A percentile compares a stretch with the other conserved stretches of the same genome.
Evolutionary conservation across 1,140 invertebrate species (phyloP).

Genomic region (Hyphantria cunea): DNA sequence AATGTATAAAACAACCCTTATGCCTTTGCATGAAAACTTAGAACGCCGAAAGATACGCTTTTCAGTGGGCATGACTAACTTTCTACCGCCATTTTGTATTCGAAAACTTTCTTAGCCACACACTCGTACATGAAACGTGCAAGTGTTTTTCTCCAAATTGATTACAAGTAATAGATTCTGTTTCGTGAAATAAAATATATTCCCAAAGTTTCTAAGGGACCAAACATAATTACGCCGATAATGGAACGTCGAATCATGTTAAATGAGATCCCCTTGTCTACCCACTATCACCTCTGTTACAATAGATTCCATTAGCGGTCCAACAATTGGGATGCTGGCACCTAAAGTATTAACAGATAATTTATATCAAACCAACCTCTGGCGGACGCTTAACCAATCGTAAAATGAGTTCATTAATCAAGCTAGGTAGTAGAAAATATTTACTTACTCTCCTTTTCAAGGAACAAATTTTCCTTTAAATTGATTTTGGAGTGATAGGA

Average conservation of each 20-base stretch:
- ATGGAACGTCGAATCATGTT: constrained; percentile 33
- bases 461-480: neutral
- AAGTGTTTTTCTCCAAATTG: neutral
- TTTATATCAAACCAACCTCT: constrained; percentile 20
- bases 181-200: constrained; percentile 22
- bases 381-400: constrained; percentile 15
- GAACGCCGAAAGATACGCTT: neutral
- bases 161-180: neutral
- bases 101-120: constrained; percentile 19
- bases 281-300: constrained; percentile 26
- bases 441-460: neutral
- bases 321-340: constrained; percentile 26
- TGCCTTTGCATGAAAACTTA: neutral
- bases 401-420: constrained; percentile 15
- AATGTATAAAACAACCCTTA: constrained; percentile 23
- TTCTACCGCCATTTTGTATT: constrained; percentile 11
- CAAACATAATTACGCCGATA: constrained; percentile 33
- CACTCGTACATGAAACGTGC: neutral
- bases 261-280: constrained; percentile 27
- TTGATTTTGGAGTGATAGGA: neutral
- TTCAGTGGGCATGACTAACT: constrained; percentile 7
- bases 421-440: neutral
- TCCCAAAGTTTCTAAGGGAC: constrained; percentile 13
- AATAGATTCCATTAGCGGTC: constrained; percentile 40
- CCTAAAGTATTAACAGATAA: constrained; percentile 26